These are phyloP conservation scores for Sapajus apella DNA, from an alignment of 2,113 vertebrate species.

Conservation along the genomic window DNA sequence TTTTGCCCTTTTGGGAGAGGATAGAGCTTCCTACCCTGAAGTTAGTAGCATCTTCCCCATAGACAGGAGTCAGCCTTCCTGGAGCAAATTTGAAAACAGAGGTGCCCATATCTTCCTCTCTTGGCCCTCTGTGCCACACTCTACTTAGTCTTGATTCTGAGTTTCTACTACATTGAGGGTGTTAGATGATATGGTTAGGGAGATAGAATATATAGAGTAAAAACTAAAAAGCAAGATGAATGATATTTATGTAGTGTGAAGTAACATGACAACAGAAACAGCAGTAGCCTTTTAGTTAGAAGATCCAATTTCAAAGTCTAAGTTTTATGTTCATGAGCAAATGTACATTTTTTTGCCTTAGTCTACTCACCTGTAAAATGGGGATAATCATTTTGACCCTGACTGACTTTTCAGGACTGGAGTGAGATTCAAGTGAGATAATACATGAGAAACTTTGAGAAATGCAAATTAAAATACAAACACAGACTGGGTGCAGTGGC, in stretches of 20 bases:
- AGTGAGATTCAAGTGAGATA: not conserved
- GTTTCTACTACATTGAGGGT: not conserved
- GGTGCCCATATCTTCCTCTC: not conserved
- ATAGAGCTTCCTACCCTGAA: not conserved
- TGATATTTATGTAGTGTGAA: not conserved
- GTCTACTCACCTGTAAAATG: not conserved
- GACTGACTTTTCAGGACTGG: not conserved
- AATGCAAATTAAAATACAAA: conserved; percentile 26
- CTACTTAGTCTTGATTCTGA: not conserved
- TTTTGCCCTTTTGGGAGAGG: conserved; percentile 10
- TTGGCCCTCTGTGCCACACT: not conserved
- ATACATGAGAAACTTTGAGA: conserved; percentile 3
- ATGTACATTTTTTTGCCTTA: not conserved
- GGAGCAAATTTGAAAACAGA: not conserved
- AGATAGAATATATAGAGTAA: not conserved
- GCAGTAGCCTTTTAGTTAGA: not conserved
- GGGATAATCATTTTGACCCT: not conserved
- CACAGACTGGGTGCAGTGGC: not conserved
- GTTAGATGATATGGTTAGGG: not conserved
- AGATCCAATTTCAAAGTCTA: not conserved
- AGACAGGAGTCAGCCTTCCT: not conserved
- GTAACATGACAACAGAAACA: not conserved
- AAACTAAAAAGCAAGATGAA: not conserved
- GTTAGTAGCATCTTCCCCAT: not conserved
- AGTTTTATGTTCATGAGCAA: not conserved